Evolutionary conservation across 2,888 invertebrate species (phyloP).

Genomic region (Harmothoe impar): DNA sequence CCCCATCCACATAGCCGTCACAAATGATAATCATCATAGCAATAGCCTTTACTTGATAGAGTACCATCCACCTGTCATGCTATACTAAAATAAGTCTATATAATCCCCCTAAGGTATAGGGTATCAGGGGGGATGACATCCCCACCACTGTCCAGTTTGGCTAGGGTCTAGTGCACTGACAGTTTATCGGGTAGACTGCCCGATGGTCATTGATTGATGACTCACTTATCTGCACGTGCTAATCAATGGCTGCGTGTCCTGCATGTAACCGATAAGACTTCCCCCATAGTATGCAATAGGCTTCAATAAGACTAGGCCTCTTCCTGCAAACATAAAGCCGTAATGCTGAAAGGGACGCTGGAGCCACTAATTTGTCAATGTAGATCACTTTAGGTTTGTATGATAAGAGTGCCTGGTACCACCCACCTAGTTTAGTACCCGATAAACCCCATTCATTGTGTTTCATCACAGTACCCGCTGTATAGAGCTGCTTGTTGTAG

Average conservation of each 20-base stretch:
- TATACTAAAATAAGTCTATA: too few relatives aligned
- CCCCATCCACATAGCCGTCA: neutral
- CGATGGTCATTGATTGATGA: neutral
- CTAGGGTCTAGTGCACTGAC: neutral
- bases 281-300: neutral
- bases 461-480: too few relatives aligned
- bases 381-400: too few relatives aligned
- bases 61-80: too few relatives aligned
- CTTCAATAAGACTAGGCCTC: neutral
- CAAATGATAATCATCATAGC: neutral
- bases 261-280: conserved; percentile 22
- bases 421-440: too few relatives aligned
- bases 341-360: neutral
- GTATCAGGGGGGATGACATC: too few relatives aligned
- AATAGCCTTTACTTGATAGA: too few relatives aligned
- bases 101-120: too few relatives aligned
- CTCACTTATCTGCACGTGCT: neutral
- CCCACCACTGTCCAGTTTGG: neutral
- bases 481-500: too few relatives aligned
- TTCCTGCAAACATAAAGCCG: neutral
- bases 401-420: too few relatives aligned
- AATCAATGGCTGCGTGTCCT: neutral
- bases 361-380: neutral
- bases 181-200: neutral
- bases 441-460: too few relatives aligned